Evolutionary conservation across 2,888 invertebrate genomes (phyloP).

Genomic region (Tribolium freemani): DNA sequence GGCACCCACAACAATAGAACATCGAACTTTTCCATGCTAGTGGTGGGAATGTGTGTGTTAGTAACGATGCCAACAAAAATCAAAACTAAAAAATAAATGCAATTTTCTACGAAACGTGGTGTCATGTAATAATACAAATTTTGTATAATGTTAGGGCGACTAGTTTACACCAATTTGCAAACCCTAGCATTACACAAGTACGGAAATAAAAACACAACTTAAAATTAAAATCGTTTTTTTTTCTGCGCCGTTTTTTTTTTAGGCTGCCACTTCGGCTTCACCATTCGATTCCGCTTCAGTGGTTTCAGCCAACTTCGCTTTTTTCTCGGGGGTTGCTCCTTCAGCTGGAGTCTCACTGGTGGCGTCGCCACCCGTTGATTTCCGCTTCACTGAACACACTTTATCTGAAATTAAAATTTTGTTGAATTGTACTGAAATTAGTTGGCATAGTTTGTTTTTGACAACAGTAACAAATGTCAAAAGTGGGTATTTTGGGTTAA

Average conservation of each 20-base stretch:
- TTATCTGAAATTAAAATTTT: slow-evolving; percentile 55
- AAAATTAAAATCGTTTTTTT: slow-evolving; percentile 40
- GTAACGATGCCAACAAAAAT: slow-evolving; percentile 48
- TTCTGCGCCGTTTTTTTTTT: slow-evolving; percentile 56
- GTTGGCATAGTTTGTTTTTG: no score
- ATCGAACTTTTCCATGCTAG: slow-evolving; percentile 32
- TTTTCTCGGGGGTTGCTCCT: slow-evolving; percentile 80
- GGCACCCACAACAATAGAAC: slow-evolving; percentile 54
- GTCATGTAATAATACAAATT: slow-evolving; percentile 51
- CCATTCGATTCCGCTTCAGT: slow-evolving; percentile 72
- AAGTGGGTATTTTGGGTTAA: no score
- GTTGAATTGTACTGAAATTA: no score
- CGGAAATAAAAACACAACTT: slow-evolving; percentile 46
- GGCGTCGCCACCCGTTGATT: slow-evolving; percentile 73
- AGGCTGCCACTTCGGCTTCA: slow-evolving; percentile 73
- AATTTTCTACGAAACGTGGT: slow-evolving; percentile 58
- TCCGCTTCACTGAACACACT: slow-evolving; percentile 79
- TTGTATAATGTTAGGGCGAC: slow-evolving; percentile 55
- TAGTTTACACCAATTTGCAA: slow-evolving; percentile 45
- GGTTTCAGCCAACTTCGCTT: slow-evolving; percentile 77
- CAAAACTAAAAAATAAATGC: slow-evolving; percentile 60
- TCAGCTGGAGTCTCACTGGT: slow-evolving; percentile 68
- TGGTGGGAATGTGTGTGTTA: slow-evolving; percentile 43
- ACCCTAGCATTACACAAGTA: slow-evolving; percentile 57
- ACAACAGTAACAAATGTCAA: no score